A percentile compares a stretch with the other conserved stretches of the same genome.
Conservation (phyloP, 2,113 vertebrate genomes). For the Tetraodon nigroviridis region DNA sequence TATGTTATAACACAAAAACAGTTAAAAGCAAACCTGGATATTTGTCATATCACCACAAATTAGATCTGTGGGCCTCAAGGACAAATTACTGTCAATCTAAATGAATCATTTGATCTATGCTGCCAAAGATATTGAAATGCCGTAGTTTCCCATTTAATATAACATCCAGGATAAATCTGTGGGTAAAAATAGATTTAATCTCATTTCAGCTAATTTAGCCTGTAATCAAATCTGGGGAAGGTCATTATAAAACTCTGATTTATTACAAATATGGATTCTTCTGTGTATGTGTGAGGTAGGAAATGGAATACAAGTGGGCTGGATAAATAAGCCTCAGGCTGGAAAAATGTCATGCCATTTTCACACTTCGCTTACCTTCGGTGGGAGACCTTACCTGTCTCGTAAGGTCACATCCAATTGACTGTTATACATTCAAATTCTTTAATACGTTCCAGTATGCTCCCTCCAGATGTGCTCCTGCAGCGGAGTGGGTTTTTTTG, state of each 20-base stretch:
- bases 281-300: not conserved
- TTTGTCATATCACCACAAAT: not conserved
- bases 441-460: not conserved
- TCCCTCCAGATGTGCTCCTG: conserved; percentile 1
- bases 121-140: not conserved
- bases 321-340: not conserved
- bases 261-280: not conserved
- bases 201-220: not conserved
- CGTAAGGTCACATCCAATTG: not conserved
- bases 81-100: not conserved
- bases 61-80: not conserved
- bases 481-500: not conserved
- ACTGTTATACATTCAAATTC: not conserved
- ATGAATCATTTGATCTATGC: not conserved
- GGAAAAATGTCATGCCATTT: not conserved
- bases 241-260: too few species aligned
- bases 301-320: not conserved
- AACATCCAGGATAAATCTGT: not conserved
- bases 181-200: not conserved
- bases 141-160: not conserved
- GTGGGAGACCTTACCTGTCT: conserved; percentile 4
- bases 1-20: not conserved
- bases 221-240: not conserved
- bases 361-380: not conserved
- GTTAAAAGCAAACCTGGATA: not conserved